A percentile compares a stretch with the other conserved stretches of the same genome.
Conservation (phyloP, 2,797 vertebrate genomes). For the Taeniopygia guttata region DNA sequence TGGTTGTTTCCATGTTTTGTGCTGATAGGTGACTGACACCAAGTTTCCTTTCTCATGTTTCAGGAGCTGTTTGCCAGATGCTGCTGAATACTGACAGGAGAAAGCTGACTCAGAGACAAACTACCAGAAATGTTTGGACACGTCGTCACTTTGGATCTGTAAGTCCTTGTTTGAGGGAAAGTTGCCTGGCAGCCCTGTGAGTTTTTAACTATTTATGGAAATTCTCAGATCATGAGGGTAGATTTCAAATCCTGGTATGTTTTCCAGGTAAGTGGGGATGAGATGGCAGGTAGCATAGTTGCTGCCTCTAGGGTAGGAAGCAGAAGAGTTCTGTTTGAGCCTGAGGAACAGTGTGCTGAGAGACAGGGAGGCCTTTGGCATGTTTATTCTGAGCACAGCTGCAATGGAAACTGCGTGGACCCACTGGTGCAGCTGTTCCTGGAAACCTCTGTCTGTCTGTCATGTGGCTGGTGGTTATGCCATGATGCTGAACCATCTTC, state of each 20-base stretch:
- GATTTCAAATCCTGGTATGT: not conserved
- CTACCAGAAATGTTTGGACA: conserved; percentile 62
- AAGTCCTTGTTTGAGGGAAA: conserved; percentile 49
- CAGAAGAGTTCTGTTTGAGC: not conserved
- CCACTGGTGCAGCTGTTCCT: conserved; percentile 12
- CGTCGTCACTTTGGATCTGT: conserved; percentile 31
- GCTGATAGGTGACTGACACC: conserved; percentile 56
- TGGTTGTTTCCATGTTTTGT: conserved; percentile 7
- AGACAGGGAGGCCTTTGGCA: not conserved
- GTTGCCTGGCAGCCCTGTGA: not conserved
- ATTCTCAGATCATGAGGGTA: not conserved
- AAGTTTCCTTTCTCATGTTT: conserved; percentile 75
- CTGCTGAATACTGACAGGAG: conserved; percentile 54
- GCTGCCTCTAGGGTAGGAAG: not conserved
- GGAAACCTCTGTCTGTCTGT: conserved; percentile 10
- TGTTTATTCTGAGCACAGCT: not conserved
- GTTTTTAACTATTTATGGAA: conserved; percentile 17
- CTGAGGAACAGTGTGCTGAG: not conserved
- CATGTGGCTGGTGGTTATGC: not conserved
- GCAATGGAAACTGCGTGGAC: not conserved
- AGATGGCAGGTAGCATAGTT: not conserved
- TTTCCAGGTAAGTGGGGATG: not conserved
- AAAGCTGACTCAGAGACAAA: conserved; percentile 50
- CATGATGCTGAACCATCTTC: not conserved
- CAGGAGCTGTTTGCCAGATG: conserved; percentile 72